Evolutionary conservation across 2,797 vertebrate species (phyloP), one percentile per base, ranked within the genome.

Genomic region (Periophthalmus magnuspinnatus): DNA sequence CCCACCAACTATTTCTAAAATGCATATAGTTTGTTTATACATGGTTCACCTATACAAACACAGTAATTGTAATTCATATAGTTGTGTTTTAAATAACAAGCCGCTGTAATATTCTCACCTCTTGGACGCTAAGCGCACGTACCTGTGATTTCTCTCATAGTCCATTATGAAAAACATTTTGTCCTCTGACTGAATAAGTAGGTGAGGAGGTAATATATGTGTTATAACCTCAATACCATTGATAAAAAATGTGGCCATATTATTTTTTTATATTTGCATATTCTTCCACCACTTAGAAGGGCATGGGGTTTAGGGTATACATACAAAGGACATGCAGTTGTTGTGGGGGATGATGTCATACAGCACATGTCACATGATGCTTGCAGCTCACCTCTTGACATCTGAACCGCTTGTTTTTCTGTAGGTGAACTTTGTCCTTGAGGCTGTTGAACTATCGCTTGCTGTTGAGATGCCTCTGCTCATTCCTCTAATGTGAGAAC

Each of bases 381-480:
- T 80, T 79, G 74, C 66, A 69, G 86, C 72, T 71, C 75, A 83
- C 70, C 80, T 79, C 47, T 82, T 87, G 83, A 86, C 71, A 74
- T 69, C 34, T 64, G 67, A 71, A 77, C 76, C 84, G 74, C 75
- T 70, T 67, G 68, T 64, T 75, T 70, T 86, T 82, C 83, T 75
- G 79, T 65, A 77, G 71, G 80, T 75, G 80, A 76, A 86, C 74
- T 72, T 76, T 68, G 33, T 66, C 62, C 65, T 57, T 11, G 24
- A 85, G 84, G 82, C 72, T 19, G 60, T 69, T 68, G 67, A 82
- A 68, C 71, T 52, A 38, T 58, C 3, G 1, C 59, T 61, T 47
- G 45, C 50, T 45, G 13, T 36, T 50, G 65, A 70, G 60, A 56
- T 63, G 68, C 47, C 34, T 50, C 50, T 16, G 4, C 68, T 56